Evolutionary conservation across 92 coral and sea anemone species (phyloP), one percentile per base, ranked within the genome.

Genomic region (Montipora capitata): DNA sequence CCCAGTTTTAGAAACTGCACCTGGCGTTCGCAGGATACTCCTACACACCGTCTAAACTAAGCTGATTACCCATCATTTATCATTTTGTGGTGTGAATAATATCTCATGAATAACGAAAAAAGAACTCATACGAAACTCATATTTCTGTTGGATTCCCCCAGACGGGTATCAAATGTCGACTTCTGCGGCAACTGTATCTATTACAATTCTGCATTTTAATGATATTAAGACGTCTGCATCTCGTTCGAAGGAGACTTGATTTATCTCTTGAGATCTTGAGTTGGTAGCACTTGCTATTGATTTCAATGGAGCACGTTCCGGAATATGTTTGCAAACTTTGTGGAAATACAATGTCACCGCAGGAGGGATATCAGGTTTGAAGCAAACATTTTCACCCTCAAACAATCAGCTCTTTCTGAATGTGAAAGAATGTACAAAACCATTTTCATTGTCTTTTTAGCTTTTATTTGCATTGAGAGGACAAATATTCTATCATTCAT

Each of bases 291-390:
- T 27, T 27, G 35, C 35, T 27, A 27, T 69, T 40, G 40, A 68
- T 51, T 52, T 83, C 70, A 58, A 83, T 83, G 87, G 80, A 83
- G 15, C 71, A 48, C 77, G 61, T 61, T 83, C 79, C 80, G 15
- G 87, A 83, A 83, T 83, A 70, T 58, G 64, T 83, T 64, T 83
- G 87, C 80, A 83, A 83, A 73, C 69, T 83, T 59, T 83, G 87
- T 83, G 87, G 87, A 72, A 83, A 69, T 43, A 57, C 71, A 7
- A 12, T 83, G 71, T 20, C 65, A 12, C 70, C 79, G 2, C 87
- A 83, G 20, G 80, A 83, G 61, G 71, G 44, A 7, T 83, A 72
- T 73, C 87, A 83, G 87, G 87, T 83, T 57, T 71, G 87, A 58
- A 83, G 10, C 52, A 48, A 48, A 48, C 52, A 48, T 10, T 5